Percentiles rank a stretch among this genome's conserved stretches.
These are phyloP conservation scores for Phyllopteryx taeniolatus DNA, from an alignment of 2,113 vertebrate species.

Conservation along the genomic window DNA sequence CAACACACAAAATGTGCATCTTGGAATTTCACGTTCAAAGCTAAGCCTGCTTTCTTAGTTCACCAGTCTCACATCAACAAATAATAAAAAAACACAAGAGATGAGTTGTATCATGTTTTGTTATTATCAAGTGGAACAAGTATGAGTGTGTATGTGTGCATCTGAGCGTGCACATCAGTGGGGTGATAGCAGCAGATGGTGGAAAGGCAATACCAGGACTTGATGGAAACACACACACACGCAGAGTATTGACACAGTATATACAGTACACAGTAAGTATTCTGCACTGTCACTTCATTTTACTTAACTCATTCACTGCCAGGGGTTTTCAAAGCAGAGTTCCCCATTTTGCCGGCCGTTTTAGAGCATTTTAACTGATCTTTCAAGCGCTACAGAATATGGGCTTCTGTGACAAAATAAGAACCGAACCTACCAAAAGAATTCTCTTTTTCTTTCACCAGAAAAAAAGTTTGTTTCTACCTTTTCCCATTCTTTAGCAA, in stretches of 20 bases:
- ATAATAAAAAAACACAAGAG: not conserved
- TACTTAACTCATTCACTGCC: not conserved
- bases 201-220: slow-evolving; percentile 73
- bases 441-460: too few species aligned
- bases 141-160: slow-evolving; percentile 7
- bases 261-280: slow-evolving; percentile 12
- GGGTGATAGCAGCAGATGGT: slow-evolving; percentile 69
- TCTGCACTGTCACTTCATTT: slow-evolving; percentile 17
- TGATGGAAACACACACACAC: slow-evolving; percentile 61
- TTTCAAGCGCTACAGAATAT: too few species aligned
- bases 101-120: slow-evolving; percentile 6
- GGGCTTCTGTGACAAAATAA: too few species aligned
- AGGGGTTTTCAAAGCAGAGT: not conserved
- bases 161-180: slow-evolving; percentile 39
- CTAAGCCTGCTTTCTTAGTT: slow-evolving; percentile 9
- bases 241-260: slow-evolving; percentile 20
- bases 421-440: too few species aligned
- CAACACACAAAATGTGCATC: slow-evolving; percentile 33
- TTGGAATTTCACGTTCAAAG: slow-evolving; percentile 21
- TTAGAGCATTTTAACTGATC: not conserved
- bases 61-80: not conserved
- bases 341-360: too few species aligned
- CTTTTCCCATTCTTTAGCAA: too few species aligned
- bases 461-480: too few species aligned
- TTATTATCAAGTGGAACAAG: slow-evolving; percentile 4